phyloP scores from a whole-genome alignment of 2,113 vertebrate species.

The Dissostichus mawsoni region DNA sequence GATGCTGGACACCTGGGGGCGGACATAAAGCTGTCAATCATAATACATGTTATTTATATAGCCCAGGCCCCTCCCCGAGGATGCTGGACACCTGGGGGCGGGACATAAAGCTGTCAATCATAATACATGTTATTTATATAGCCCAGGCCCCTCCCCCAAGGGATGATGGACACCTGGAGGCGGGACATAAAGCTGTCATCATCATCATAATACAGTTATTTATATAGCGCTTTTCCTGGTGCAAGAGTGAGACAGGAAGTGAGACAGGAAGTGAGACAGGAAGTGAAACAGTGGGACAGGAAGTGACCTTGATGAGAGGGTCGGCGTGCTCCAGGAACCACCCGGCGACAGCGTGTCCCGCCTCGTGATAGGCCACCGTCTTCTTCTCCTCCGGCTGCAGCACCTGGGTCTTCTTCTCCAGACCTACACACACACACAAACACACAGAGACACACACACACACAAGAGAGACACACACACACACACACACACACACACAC shows the following conservation, averaged over 20 bases:
- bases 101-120: too few relatives aligned
- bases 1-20: constrained; percentile 94
- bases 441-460: not conserved
- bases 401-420: constrained; percentile 99
- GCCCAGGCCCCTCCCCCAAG: constrained; percentile 95
- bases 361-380: constrained; percentile 95
- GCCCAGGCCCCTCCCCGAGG: constrained; percentile 94
- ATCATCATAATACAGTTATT: too few relatives aligned
- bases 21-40: too few relatives aligned
- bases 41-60: constrained; percentile 69
- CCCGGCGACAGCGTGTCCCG: constrained; percentile 93
- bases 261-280: too few relatives aligned
- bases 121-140: constrained; percentile 69
- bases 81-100: constrained; percentile 94
- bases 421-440: constrained; percentile 72
- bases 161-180: constrained; percentile 96
- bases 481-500: too few relatives aligned
- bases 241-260: too few relatives aligned
- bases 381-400: constrained; percentile 97
- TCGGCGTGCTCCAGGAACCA: constrained; percentile 98
- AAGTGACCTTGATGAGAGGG: constrained; percentile 90
- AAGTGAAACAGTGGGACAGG: not conserved
- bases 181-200: too few relatives aligned
- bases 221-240: too few relatives aligned
- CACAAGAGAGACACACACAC: too few relatives aligned